Evolutionary conservation across 2,113 vertebrate genomes (phyloP).

Genomic region (rat (Rattus norvegicus)): DNA sequence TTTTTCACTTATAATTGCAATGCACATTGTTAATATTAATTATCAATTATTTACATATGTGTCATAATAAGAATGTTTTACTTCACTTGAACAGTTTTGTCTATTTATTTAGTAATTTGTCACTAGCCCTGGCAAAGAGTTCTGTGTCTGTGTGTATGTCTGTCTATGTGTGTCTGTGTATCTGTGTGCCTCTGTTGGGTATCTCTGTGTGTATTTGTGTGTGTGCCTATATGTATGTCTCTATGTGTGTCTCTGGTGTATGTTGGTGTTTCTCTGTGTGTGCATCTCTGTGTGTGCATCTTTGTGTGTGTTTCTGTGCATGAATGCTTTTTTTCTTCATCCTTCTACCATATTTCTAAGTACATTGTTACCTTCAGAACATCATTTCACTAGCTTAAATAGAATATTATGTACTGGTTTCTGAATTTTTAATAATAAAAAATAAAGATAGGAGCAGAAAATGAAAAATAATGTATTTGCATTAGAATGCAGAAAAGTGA

Average conservation of each 20-base stretch:
- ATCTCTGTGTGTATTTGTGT: neutral
- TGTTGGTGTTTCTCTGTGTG: neutral
- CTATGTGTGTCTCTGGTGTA: neutral
- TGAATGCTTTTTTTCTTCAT: neutral
- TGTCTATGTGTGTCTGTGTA: neutral
- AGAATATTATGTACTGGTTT: neutral
- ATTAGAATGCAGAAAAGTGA: neutral
- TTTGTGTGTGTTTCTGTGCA: neutral
- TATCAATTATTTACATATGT: neutral
- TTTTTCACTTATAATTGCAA: neutral
- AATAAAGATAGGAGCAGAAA: neutral
- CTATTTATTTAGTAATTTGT: neutral
- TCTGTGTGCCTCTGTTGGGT: neutral
- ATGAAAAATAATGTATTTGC: neutral
- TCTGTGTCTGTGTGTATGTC: neutral
- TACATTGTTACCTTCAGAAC: neutral
- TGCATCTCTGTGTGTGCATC: neutral
- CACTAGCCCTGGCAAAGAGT: neutral
- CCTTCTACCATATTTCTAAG: too few relatives aligned
- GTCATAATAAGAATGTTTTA: neutral
- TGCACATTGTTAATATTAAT: neutral
- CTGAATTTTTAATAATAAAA: neutral
- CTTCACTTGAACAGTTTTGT: neutral
- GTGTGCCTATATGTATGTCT: neutral
- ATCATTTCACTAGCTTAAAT: neutral